phyloP scores from a whole-genome alignment of 1,140 invertebrate species.

The Solen grandis region DNA sequence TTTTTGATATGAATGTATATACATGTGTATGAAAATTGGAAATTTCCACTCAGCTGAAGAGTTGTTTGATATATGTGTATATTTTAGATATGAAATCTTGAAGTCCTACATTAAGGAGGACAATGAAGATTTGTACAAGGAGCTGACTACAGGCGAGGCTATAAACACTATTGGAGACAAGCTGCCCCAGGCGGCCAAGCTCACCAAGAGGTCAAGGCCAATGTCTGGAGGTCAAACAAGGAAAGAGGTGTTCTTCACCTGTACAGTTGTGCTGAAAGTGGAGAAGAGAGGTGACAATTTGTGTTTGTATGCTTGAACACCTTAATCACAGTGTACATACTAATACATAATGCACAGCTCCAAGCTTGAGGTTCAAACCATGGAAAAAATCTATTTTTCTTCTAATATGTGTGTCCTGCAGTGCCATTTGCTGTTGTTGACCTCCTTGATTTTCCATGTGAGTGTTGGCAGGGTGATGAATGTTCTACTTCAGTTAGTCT shows the following conservation, averaged over 20 bases:
- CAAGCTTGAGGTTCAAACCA: too few relatives aligned
- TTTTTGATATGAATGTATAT: background rate
- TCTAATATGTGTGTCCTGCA: too few relatives aligned
- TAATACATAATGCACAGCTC: too few relatives aligned
- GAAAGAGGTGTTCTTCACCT: constrained; percentile 47
- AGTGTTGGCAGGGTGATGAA: too few relatives aligned
- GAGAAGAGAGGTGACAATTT: constrained; percentile 37
- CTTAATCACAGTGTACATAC: too few relatives aligned
- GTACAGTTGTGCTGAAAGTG: constrained; percentile 25
- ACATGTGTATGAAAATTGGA: background rate
- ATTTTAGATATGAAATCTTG: constrained; percentile 25
- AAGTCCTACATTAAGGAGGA: constrained; percentile 41
- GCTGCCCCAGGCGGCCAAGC: constrained; percentile 41
- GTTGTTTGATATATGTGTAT: background rate
- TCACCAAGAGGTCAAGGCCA: constrained; percentile 14
- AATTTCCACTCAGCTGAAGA: background rate
- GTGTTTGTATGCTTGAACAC: background rate
- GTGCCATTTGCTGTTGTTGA: too few relatives aligned
- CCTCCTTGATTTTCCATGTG: too few relatives aligned
- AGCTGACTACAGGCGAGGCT: constrained; percentile 13
- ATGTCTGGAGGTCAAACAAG: background rate
- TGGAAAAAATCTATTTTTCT: too few relatives aligned
- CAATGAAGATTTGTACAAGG: constrained; percentile 48
- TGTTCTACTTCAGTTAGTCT: too few relatives aligned
- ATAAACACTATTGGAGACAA: constrained; percentile 35